Evolutionary conservation across 2,888 invertebrate genomes (phyloP).

Genomic region (Tetheella fluctuosa): DNA sequence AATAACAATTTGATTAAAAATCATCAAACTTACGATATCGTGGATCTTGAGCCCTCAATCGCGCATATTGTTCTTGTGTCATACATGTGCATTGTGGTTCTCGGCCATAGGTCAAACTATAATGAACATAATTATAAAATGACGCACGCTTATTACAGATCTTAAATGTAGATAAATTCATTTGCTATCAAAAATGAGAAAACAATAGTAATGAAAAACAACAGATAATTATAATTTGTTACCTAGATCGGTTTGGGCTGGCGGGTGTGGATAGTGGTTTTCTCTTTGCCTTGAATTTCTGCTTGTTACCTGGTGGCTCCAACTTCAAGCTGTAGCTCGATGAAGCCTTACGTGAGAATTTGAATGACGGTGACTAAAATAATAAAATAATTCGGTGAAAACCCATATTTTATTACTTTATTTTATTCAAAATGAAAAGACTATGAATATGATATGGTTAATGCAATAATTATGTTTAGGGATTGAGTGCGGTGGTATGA

Average conservation of each 20-base stretch:
- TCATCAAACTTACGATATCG: slow-evolving; percentile 87
- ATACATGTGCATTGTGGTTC: slow-evolving; percentile 98
- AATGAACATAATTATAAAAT: neutral
- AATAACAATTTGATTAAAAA: no score
- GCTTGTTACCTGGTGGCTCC: slow-evolving; percentile 94
- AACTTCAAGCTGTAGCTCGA: slow-evolving; percentile 98
- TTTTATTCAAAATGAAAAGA: neutral
- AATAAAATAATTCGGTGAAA: slow-evolving; percentile 31
- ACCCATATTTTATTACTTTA: slow-evolving; percentile 15
- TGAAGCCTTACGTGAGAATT: slow-evolving; percentile 98
- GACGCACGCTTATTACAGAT: no score
- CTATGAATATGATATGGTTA: neutral
- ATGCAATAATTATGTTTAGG: neutral
- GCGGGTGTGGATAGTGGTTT: slow-evolving; percentile 97
- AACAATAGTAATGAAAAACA: neutral
- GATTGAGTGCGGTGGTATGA: neutral
- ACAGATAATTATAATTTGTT: slow-evolving; percentile 18
- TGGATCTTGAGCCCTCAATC: slow-evolving; percentile 93
- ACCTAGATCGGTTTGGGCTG: slow-evolving; percentile 92
- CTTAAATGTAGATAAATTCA: no score
- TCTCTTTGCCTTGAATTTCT: slow-evolving; percentile 94
- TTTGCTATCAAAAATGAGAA: neutral
- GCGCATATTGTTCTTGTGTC: slow-evolving; percentile 95
- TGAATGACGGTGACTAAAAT: slow-evolving; percentile 98
- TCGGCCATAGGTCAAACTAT: slow-evolving; percentile 80